Conservation (phyloP, 1,140 invertebrate species). For the Venustaconcha ellipsiformis region DNA sequence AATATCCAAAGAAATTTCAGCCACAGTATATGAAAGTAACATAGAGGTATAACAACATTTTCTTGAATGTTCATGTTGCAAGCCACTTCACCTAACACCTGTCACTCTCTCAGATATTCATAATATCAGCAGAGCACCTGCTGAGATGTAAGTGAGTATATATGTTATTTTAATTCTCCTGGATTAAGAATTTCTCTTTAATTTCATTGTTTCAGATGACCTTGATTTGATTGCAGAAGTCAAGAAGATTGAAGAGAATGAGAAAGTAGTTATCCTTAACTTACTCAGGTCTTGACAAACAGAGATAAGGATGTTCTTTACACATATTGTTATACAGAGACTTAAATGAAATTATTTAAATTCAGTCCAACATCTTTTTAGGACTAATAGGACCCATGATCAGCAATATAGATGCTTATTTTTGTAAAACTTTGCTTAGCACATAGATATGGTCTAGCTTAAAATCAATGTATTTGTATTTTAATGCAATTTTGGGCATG, state of each 20-base stretch:
- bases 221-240: constrained; percentile 17
- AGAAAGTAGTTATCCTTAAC: constrained; percentile 13
- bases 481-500: too few species aligned
- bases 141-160: not conserved
- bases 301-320: too few species aligned
- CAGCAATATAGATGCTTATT: too few species aligned
- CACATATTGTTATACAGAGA: too few species aligned
- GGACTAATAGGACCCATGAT: too few species aligned
- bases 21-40: not conserved
- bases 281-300: constrained; percentile 12
- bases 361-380: too few species aligned
- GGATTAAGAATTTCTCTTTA: not conserved
- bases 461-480: too few species aligned
- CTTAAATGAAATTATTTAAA: too few species aligned
- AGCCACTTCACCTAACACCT: not conserved
- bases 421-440: too few species aligned
- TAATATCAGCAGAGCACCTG: not conserved
- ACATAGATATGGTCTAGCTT: too few species aligned
- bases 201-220: constrained; percentile 11
- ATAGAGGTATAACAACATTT: not conserved
- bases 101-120: not conserved
- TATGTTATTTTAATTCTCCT: not conserved
- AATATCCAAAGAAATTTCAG: not conserved
- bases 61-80: not conserved
- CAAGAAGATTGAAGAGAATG: constrained; percentile 12